phyloP scores from a whole-genome alignment of 2,113 vertebrate genomes.

The Orientallactaga bullata region DNA sequence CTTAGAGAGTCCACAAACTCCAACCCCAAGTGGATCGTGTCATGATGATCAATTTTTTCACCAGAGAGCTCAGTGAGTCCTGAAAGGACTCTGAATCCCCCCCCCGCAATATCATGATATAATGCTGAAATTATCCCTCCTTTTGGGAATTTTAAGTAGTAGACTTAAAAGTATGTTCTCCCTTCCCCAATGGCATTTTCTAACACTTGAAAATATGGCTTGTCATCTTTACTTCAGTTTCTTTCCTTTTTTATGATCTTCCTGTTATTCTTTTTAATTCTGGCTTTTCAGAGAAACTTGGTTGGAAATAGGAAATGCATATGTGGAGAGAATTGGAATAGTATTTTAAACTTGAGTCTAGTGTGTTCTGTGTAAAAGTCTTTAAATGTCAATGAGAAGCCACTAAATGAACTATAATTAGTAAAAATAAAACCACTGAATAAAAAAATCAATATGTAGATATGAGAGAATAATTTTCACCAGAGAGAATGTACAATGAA shows the following conservation, averaged over 20 bases:
- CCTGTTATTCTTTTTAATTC: not conserved
- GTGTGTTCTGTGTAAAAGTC: not conserved
- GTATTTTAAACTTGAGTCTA: constrained; percentile 13
- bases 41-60: not conserved
- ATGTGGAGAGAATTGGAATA: not conserved
- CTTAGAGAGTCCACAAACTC: not conserved
- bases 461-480: constrained; percentile 3
- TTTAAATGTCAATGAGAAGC: constrained; percentile 21
- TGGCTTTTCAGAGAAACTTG: not conserved
- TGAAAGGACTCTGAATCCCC: not conserved
- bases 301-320: not conserved
- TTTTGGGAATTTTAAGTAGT: not conserved
- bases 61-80: not conserved
- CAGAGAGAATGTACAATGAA: not conserved
- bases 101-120: not conserved
- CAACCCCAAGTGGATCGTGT: not conserved
- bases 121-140: not conserved
- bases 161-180: not conserved
- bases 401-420: constrained; percentile 30
- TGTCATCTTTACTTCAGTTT: not conserved
- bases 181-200: not conserved
- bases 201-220: not conserved
- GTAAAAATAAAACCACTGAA: constrained; percentile 28
- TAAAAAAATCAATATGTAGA: not conserved
- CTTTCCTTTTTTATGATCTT: not conserved